A percentile compares a stretch with the other conserved stretches of the same genome.
Evolutionary conservation across 2,797 vertebrate species (phyloP).

Genomic region (Diplodus puntazzo): DNA sequence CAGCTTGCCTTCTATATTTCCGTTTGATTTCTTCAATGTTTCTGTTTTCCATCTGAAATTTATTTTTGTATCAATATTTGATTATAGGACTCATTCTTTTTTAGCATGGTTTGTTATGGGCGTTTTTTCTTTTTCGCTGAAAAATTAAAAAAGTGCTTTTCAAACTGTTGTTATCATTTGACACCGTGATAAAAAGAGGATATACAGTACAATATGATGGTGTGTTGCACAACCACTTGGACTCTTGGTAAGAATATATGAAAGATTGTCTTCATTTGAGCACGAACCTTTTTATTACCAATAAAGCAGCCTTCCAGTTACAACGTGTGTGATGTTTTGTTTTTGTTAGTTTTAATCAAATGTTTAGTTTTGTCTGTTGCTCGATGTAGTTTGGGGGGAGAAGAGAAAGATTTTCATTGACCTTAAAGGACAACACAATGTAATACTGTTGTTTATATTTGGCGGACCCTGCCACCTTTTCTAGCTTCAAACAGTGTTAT

Average conservation of each 20-base stretch:
- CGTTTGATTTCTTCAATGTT: conserved; percentile 82
- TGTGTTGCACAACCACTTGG: conserved; percentile 90
- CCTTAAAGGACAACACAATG: too few relatives aligned
- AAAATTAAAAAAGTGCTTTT: conserved; percentile 87
- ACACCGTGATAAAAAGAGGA: conserved; percentile 86
- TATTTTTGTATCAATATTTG: conserved; percentile 88
- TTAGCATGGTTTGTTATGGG: conserved; percentile 86
- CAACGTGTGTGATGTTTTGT: conserved; percentile 57
- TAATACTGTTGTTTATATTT: too few relatives aligned
- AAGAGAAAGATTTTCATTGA: too few relatives aligned
- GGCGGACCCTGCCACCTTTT: too few relatives aligned
- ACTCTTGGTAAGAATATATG: conserved; percentile 89
- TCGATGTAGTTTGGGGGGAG: too few relatives aligned
- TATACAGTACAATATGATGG: conserved; percentile 85
- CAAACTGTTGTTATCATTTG: conserved; percentile 88
- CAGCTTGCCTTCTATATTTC: conserved; percentile 88
- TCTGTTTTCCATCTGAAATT: conserved; percentile 85
- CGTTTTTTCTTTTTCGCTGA: conserved; percentile 80
- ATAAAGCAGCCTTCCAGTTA: conserved; percentile 93
- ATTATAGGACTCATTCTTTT: conserved; percentile 83
- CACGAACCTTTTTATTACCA: conserved; percentile 92
- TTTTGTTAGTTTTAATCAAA: conserved; percentile 39
- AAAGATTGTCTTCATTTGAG: conserved; percentile 92
- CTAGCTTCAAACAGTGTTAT: too few relatives aligned
- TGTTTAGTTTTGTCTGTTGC: neutral